Evolutionary conservation across 2,888 invertebrate genomes (phyloP), one percentile per base, ranked within the genome.

Genomic region (Lingula anatina): DNA sequence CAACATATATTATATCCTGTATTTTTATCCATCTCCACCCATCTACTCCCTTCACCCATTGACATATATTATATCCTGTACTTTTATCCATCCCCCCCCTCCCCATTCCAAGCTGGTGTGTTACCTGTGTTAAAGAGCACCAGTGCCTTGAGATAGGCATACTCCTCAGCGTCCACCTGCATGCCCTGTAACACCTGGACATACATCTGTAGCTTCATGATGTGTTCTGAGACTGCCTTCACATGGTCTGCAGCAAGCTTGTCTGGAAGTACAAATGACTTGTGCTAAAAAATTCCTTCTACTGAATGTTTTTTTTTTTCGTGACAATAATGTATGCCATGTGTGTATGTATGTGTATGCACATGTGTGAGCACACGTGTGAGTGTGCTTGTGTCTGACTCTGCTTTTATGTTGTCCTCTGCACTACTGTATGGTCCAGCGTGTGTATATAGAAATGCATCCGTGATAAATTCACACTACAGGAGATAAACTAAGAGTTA

Each of bases 111-210:
- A n/a, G n/a, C n/a, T n/a, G n/a, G n/a, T n/a, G n/a, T n/a, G n/a
- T n/a, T 35, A 85, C 90, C 88, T 44, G 89, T 84, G 66, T 87
- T 87, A 75, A 91, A 91, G 24, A 94, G 82, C 35, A 87, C 84
- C 36, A 94, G 83, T 1, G 90, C 86, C 65, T 92, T 86, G 39
- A 95, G 81, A 66, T 90, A 89, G 0, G 93, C 93, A 75, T 87
- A 90, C 74, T 95, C 95, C 51, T 86, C 82, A 60, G 90, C 87
- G 61, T 86, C 86, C 27, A 91, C 83, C 51, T 89, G 84, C 57
- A 90, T 78, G 53, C 83, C 81, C 52, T 87, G 85, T 81, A 90
- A 83, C 51, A 83, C 83, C 62, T 83, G 83, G 3, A 91, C 83
- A 75, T 88, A 89, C 69, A 89, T 89, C 77, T 91, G 90, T 54